Evolutionary conservation across 1,140 invertebrate species (phyloP), one percentile per base, ranked within the genome.

Genomic region (Scaptomyza pallida): DNA sequence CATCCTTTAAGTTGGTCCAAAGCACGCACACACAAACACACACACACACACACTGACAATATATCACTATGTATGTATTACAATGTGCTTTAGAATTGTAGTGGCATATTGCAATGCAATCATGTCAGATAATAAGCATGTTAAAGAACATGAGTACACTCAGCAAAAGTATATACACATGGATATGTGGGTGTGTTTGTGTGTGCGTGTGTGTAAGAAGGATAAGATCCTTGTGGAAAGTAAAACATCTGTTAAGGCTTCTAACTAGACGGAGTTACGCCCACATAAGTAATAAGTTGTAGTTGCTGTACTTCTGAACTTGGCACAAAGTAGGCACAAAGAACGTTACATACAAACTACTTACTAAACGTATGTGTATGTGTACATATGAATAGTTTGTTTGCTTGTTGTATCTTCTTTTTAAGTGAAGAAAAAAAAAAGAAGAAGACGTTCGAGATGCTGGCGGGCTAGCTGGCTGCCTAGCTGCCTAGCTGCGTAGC

Each of bases 401-500:
- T n/a, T 19, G 16, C 15, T 6, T 19, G 10, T 33, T 47, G 33
- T 59, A 17, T 45, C 8, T 35, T 35, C 23, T 26, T 26, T 26
- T 10, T 12, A 17, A n/a, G 33, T 16, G 35, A 17, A 37, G 12
- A 12, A 16, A 52, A 17, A 54, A 10, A 10, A 15, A 5, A 30
- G 35, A 6, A 37, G n/a, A 37, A n/a, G n/a, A 37, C 33, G n/a
- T 37, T 56, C 23, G 54, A 56, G 54, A 26, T 21, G 21, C 52
- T 23, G 50, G 50, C 16, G 15, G 33, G 37, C 41, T 19, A 5
- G 26, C 26, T 30, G 26, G 26, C 26, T 9, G 26, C 2, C 19
- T 2, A 21, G n/a, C n/a, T n/a, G n/a, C n/a, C n/a, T n/a, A n/a
- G 23, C 23, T 2, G 23, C 4, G 0, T 23, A 6, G 23, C 23